Base-by-base conservation (phyloP, 2,797 vertebrate genomes). In the Pantherophis vulpinus region DNA sequence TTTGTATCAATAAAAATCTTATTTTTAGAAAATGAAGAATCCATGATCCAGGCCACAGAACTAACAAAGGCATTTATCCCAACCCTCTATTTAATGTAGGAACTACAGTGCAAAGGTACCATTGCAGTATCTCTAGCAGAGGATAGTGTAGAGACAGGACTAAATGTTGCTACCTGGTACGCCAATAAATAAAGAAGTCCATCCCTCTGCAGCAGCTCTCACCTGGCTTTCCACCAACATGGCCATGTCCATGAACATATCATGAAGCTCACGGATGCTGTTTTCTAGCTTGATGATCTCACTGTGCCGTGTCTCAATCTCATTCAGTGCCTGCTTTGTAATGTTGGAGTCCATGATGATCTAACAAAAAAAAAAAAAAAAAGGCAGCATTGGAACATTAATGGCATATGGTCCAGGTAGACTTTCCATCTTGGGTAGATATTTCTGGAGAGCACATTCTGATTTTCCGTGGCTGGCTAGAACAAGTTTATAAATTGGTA, bases 221-320 rank as follows among this genome's bases (percentile, higher is more conserved):
- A 99, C 99, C 99, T 99, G 99, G 97, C 98, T 99, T 97, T 99
- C 99, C 97, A 99, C 99, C 88, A 99, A 97, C 99, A 99, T 98
- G 95, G 99, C 99, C 99, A 99, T 99, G 97, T 99, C 99, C 98
- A 98, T 98, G 97, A 99, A 99, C 99, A 99, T 99, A 97, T 99
- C 98, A 0, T 99, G 99, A 87, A 99, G 98, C 97, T 99, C 99
- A 6, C 99, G 98, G 97, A 99, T 99, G 96, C 99, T 99, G 98
- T 98, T 99, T 96, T 99, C 99, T 97, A 99, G 97, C 95, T 99
- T 99, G 96, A 99, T 99, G 96, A 99, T 99, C 97, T 99, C 99
- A 0, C 97, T 99, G 97, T 99, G 99, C 94, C 99, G 97, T 0
- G 99, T 99, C 97, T 99, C 99, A 0, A 99, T 99, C 97, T 99